Conservation (phyloP, 1,140 invertebrate species). For the Sipha flava region DNA sequence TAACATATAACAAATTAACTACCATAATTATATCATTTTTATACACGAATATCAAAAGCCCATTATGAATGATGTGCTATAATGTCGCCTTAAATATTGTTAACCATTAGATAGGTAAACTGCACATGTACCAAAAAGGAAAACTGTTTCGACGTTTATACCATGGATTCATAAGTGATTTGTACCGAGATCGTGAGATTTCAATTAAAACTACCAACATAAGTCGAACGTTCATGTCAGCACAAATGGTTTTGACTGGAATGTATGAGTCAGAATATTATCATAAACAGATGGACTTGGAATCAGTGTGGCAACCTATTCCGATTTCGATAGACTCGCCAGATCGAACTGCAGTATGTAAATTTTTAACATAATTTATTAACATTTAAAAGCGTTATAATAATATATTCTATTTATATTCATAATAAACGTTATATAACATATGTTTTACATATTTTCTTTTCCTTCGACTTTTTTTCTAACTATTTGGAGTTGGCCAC, state of each 20-base stretch:
- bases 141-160: slow-evolving; percentile 20
- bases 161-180: slow-evolving; percentile 12
- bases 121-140: slow-evolving; percentile 29
- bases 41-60: too few species aligned
- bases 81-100: too few species aligned
- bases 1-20: too few species aligned
- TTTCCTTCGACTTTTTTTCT: too few species aligned
- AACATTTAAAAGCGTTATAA: too few species aligned
- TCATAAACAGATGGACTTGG: not conserved
- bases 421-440: too few species aligned
- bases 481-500: too few species aligned
- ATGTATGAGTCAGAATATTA: slow-evolving; percentile 12
- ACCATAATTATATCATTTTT: too few species aligned
- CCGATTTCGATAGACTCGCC: slow-evolving; percentile 25
- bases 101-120: slow-evolving; percentile 31
- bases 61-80: too few species aligned
- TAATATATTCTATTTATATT: too few species aligned
- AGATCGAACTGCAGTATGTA: not conserved
- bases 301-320: slow-evolving; percentile 29
- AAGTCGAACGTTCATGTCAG: slow-evolving; percentile 10
- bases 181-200: slow-evolving; percentile 4
- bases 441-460: too few species aligned
- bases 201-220: not conserved
- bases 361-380: too few species aligned
- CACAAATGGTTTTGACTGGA: slow-evolving; percentile 25